Evolutionary conservation across 2,888 invertebrate genomes (phyloP).

Genomic region (Disparrhopalites patrizii): DNA sequence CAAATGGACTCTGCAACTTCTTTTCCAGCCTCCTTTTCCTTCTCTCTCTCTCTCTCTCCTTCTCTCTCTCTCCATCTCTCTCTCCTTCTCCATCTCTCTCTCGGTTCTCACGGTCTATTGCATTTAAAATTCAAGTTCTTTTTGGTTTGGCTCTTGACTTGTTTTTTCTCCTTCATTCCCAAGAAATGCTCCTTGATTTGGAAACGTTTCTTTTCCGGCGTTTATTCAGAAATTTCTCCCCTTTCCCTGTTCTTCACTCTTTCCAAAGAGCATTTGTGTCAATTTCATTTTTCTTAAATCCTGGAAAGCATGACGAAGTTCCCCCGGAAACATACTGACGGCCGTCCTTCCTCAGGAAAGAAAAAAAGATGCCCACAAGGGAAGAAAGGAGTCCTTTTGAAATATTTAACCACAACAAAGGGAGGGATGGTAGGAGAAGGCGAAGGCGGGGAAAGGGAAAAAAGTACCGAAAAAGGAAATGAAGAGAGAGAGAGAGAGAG

Average conservation of each 20-base stretch:
- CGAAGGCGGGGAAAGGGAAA: neutral
- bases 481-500: neutral
- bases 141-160: neutral
- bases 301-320: too few species aligned
- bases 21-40: neutral
- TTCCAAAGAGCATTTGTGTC: too few species aligned
- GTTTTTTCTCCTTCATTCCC: neutral
- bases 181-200: neutral
- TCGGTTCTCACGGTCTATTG: neutral
- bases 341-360: too few species aligned
- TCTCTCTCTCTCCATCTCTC: neutral
- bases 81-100: neutral
- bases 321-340: too few species aligned
- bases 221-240: neutral
- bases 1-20: constrained; percentile 11
- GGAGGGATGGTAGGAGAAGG: too few species aligned
- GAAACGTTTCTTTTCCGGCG: too few species aligned
- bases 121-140: neutral
- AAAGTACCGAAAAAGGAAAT: neutral
- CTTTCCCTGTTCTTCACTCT: neutral
- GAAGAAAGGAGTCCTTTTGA: too few species aligned
- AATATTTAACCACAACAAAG: too few species aligned
- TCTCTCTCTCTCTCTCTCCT: neutral
- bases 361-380: too few species aligned
- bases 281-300: too few species aligned